Evolutionary conservation across 1,140 invertebrate genomes (phyloP).

Genomic region (Stegodyphus dumicola): DNA sequence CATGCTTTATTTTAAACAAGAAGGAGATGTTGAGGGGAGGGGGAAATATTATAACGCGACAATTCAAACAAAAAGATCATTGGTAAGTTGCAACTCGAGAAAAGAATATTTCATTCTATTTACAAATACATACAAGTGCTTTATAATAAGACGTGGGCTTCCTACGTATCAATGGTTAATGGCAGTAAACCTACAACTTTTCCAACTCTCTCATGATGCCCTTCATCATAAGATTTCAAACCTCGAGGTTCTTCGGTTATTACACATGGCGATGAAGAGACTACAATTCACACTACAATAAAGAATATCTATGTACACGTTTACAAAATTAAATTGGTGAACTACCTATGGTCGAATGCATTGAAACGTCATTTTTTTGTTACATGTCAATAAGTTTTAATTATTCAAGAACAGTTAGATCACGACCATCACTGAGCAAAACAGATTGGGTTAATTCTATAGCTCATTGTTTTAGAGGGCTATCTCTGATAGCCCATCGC

Average conservation of each 20-base stretch:
- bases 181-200: conserved; percentile 50
- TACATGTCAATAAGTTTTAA: conserved; percentile 45
- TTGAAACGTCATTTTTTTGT: conserved; percentile 27
- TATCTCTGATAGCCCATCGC: conserved; percentile 29
- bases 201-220: conserved; percentile 39
- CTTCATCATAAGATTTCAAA: conserved; percentile 25
- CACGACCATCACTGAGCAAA: conserved; percentile 54
- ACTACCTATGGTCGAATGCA: conserved; percentile 42
- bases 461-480: conserved; percentile 51
- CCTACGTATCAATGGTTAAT: conserved; percentile 55
- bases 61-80: conserved; percentile 25
- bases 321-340: conserved; percentile 60
- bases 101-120: conserved; percentile 44
- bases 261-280: conserved; percentile 33
- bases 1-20: background rate
- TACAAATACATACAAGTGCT: conserved; percentile 59
- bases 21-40: conserved; percentile 32
- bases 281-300: conserved; percentile 50
- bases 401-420: conserved; percentile 55
- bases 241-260: conserved; percentile 58
- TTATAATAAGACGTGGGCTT: conserved; percentile 38
- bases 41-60: conserved; percentile 19
- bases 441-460: conserved; percentile 38
- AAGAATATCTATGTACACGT: conserved; percentile 57
- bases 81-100: conserved; percentile 52